Evolutionary conservation across 2,797 vertebrate species (phyloP).

Genomic region (Enteromius radiatus): DNA sequence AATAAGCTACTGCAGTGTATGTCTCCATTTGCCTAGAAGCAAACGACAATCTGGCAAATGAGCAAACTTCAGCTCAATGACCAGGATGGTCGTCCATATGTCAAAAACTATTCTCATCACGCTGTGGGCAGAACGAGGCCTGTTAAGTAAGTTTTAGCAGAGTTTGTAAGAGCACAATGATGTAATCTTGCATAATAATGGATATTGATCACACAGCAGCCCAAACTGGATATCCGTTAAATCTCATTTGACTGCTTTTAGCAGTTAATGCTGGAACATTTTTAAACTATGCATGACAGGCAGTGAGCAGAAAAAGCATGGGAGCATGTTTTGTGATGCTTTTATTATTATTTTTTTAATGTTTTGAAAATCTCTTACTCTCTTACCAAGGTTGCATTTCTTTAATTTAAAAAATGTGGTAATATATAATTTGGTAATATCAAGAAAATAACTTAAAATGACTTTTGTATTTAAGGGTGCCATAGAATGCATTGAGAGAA

Average conservation of each 20-base stretch:
- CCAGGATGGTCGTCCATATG: not conserved
- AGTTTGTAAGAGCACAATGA: not conserved
- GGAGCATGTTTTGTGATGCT: not conserved
- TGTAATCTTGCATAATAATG: not conserved
- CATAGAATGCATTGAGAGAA: too few relatives aligned
- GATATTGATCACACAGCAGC: slow-evolving; percentile 1
- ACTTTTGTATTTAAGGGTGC: too few relatives aligned
- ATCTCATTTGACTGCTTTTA: not conserved
- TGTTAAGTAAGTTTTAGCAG: not conserved
- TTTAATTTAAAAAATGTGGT: too few relatives aligned
- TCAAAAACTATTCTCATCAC: slow-evolving; percentile 7
- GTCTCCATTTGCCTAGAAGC: not conserved
- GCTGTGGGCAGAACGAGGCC: not conserved
- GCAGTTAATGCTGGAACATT: not conserved
- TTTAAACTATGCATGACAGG: not conserved
- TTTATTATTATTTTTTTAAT: not conserved
- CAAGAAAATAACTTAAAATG: not conserved
- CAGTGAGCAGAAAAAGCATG: not conserved
- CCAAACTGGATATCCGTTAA: not conserved
- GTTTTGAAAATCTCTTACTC: not conserved
- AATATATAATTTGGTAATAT: too few relatives aligned
- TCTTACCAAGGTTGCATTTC: not conserved
- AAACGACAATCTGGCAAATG: not conserved
- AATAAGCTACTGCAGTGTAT: not conserved
- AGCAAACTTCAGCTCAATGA: slow-evolving; percentile 1